phyloP scores from a whole-genome alignment of 1,140 invertebrate genomes.

The Drosophila baimaii region DNA sequence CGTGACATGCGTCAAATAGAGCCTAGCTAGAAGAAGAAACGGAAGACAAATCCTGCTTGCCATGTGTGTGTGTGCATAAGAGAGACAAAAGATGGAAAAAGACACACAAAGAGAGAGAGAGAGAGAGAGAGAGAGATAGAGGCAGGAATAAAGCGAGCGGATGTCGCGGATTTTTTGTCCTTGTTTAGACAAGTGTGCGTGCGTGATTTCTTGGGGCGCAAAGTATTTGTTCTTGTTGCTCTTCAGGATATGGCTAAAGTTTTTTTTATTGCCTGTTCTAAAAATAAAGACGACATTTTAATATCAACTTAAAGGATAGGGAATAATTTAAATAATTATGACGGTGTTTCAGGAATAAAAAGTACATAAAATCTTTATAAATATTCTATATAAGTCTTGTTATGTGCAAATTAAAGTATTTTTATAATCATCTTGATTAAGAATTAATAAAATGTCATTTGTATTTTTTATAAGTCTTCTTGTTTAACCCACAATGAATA shows the following conservation, averaged over 20 bases:
- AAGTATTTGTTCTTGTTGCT: constrained; percentile 33
- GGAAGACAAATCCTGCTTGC: background rate
- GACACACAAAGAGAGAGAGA: background rate
- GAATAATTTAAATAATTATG: background rate
- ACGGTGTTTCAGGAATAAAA: too few relatives aligned
- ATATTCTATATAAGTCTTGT: too few relatives aligned
- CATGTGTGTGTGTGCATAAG: constrained; percentile 6
- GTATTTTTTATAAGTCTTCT: background rate
- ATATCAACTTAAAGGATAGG: background rate
- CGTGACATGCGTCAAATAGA: constrained; percentile 67
- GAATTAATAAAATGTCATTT: too few relatives aligned
- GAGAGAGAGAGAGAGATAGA: background rate
- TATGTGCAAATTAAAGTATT: too few relatives aligned
- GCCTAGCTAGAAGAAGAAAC: constrained; percentile 34
- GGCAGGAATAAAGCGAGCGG: constrained; percentile 19
- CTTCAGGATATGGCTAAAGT: constrained; percentile 11
- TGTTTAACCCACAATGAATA: constrained; percentile 1
- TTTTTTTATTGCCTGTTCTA: constrained; percentile 20
- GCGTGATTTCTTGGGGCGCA: constrained; percentile 39
- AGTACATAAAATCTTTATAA: too few relatives aligned
- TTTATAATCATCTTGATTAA: too few relatives aligned
- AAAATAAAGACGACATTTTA: constrained; percentile 13
- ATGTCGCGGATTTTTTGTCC: constrained; percentile 37
- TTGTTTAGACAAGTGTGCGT: constrained; percentile 50
- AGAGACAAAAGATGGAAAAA: background rate